These are phyloP conservation scores for Myotis daubentonii DNA, from an alignment of 2,797 vertebrate species.

Conservation along the genomic window DNA sequence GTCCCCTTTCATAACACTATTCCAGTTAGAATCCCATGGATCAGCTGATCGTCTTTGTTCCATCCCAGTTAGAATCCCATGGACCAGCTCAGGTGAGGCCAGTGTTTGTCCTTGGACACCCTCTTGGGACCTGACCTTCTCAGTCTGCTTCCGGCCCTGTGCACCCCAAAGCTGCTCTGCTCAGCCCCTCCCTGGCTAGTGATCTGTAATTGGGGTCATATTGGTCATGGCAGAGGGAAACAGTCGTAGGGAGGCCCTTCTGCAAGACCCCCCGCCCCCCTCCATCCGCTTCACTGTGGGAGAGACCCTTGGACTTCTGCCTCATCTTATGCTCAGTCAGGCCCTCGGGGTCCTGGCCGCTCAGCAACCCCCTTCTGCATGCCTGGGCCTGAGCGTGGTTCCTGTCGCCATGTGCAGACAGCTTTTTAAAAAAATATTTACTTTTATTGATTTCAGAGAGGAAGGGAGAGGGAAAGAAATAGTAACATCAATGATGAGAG, in stretches of 20 bases:
- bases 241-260: too few relatives aligned
- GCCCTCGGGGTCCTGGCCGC: not conserved
- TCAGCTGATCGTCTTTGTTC: too few relatives aligned
- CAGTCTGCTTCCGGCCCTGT: not conserved
- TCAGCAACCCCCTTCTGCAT: not conserved
- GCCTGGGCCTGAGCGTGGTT: accelerated
- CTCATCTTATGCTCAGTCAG: accelerated
- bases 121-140: not conserved
- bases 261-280: too few relatives aligned
- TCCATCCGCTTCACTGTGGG: accelerated
- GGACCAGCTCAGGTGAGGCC: not conserved
- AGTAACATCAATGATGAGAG: too few relatives aligned
- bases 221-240: accelerated
- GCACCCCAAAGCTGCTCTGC: not conserved
- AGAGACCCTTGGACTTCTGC: not conserved
- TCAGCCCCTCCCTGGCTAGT: too few relatives aligned
- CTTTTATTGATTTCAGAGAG: too few relatives aligned
- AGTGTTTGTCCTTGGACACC: too few relatives aligned
- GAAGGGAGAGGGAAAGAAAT: too few relatives aligned
- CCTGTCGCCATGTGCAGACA: accelerated
- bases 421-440: too few relatives aligned
- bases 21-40: too few relatives aligned
- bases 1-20: not conserved
- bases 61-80: too few relatives aligned
- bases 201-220: not conserved